These are phyloP conservation scores for Corythornis cristatus DNA, from an alignment of 2,113 vertebrate species.

Conservation along the genomic window DNA sequence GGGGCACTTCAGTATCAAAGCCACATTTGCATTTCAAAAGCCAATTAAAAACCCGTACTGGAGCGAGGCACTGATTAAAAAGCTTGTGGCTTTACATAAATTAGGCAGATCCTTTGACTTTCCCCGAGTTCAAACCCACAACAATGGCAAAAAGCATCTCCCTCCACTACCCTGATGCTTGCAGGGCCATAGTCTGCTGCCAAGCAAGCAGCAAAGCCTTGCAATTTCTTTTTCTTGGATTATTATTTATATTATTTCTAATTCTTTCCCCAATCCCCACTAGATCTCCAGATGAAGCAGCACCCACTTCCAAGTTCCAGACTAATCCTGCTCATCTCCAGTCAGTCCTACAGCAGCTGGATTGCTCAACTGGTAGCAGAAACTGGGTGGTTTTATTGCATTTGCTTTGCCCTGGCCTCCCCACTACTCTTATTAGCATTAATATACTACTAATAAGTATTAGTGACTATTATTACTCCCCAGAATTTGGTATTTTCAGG, in stretches of 20 bases:
- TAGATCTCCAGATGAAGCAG: background rate
- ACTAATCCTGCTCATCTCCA: background rate
- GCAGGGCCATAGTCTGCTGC: background rate
- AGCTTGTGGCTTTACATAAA: conserved; percentile 16
- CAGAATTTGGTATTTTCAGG: background rate
- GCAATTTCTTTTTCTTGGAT: too few species aligned
- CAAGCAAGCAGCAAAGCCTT: background rate
- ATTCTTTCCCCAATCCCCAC: too few species aligned
- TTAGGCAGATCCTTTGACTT: background rate
- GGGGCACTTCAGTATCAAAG: conserved; percentile 10
- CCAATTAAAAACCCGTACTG: background rate
- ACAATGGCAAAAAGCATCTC: background rate
- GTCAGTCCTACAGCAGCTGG: too few species aligned
- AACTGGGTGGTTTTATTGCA: background rate
- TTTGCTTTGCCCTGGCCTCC: background rate
- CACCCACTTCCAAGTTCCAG: background rate
- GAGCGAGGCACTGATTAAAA: conserved; percentile 6
- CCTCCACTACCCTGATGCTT: background rate
- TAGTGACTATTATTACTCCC: background rate
- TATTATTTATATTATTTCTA: too few species aligned
- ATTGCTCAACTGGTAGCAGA: too few species aligned
- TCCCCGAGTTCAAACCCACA: background rate
- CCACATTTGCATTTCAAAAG: conserved; percentile 50
- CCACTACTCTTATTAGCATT: too few species aligned
- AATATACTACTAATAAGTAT: too few species aligned